Percentiles rank a stretch among this genome's conserved stretches.
Evolutionary conservation across 2,888 invertebrate genomes (phyloP).

Genomic region (Rhagonycha lutea): DNA sequence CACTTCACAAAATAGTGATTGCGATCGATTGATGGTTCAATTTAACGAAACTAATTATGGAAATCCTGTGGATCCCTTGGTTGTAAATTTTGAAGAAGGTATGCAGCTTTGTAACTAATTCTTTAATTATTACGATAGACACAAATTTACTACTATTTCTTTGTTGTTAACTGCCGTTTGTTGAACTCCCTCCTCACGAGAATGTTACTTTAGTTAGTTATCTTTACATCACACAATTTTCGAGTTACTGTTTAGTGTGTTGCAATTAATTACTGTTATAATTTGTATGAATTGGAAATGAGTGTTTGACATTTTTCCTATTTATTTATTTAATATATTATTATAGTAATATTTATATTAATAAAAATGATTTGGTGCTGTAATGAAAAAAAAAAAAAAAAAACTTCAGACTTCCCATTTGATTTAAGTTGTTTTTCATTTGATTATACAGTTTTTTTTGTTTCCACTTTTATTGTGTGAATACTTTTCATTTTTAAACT

Average conservation of each 20-base stretch:
- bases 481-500: not conserved
- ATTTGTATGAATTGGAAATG: not conserved
- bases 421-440: not conserved
- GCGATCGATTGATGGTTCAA: conserved; percentile 38
- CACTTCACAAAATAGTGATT: conserved; percentile 31
- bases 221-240: not conserved
- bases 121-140: conserved; percentile 10
- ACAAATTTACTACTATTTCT: not conserved
- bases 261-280: not conserved
- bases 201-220: not conserved
- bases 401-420: not conserved
- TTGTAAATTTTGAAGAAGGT: conserved; percentile 83
- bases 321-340: conserved; percentile 7
- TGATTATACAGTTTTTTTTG: not conserved
- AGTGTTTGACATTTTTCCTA: conserved; percentile 6
- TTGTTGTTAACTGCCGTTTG: not conserved
- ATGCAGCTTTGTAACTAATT: conserved; percentile 68
- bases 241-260: not conserved
- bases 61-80: conserved; percentile 67
- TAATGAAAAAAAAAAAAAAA: not conserved
- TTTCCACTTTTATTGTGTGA: not conserved
- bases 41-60: conserved; percentile 44
- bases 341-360: not conserved
- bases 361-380: not conserved
- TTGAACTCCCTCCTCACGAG: not conserved